phyloP scores from a whole-genome alignment of 2,797 vertebrate species.

The Parauchenoglanis ngamensis region DNA sequence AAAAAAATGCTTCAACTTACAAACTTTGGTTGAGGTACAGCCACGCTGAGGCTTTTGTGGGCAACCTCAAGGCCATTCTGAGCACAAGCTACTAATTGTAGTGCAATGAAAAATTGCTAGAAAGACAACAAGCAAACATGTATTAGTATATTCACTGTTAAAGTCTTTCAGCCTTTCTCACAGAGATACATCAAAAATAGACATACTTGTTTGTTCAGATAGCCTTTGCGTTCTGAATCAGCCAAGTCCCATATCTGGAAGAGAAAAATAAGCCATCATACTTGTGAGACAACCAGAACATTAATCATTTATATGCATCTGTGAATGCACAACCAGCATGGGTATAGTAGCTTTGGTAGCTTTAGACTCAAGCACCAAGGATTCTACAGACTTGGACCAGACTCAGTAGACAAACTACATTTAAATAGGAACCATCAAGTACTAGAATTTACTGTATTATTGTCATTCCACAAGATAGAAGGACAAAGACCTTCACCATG shows the following conservation, averaged over 20 bases:
- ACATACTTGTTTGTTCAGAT: constrained; percentile 93
- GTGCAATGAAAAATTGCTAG: constrained; percentile 95
- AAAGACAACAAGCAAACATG: constrained; percentile 66
- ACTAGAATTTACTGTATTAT: background rate
- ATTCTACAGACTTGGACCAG: background rate
- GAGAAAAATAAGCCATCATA: constrained; percentile 50
- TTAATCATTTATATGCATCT: background rate
- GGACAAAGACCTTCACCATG: background rate
- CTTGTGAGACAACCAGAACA: background rate
- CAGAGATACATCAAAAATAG: background rate
- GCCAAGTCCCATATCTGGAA: constrained; percentile 96
- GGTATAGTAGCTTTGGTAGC: background rate
- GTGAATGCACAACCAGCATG: background rate
- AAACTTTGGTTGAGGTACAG: constrained; percentile 95
- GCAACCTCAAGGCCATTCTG: constrained; percentile 97
- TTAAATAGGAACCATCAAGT: background rate
- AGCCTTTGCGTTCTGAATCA: constrained; percentile 92
- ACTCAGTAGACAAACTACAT: background rate
- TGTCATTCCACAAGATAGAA: background rate
- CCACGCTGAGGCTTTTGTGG: constrained; percentile 83
- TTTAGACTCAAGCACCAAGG: background rate
- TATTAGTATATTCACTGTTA: background rate
- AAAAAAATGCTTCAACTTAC: constrained; percentile 76
- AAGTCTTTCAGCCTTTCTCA: background rate
- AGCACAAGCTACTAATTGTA: constrained; percentile 94